Evolutionary conservation across 2,797 vertebrate species (phyloP).

Genomic region (Salmo trutta): DNA sequence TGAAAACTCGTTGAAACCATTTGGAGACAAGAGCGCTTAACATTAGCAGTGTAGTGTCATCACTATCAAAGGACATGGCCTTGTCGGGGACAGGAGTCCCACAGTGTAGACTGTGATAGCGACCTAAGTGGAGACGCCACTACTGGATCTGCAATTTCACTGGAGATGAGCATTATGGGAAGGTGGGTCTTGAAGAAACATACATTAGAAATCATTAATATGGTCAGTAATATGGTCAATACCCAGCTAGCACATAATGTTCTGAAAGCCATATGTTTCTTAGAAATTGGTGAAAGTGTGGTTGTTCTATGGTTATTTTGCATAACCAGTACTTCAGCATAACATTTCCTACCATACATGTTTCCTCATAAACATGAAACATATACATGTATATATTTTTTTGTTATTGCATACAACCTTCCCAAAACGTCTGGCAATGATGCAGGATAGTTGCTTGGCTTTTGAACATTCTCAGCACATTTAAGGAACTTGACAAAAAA

Average conservation of each 20-base stretch:
- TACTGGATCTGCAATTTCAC: slow-evolving; percentile 30
- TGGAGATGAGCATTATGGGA: slow-evolving; percentile 58
- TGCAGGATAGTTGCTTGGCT: too few species aligned
- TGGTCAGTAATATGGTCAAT: too few species aligned
- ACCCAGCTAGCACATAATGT: too few species aligned
- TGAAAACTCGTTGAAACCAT: background rate
- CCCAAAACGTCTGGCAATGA: too few species aligned
- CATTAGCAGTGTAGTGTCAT: slow-evolving; percentile 26
- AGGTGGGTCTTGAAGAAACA: slow-evolving; percentile 56
- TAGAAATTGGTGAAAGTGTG: background rate
- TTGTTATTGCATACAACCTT: too few species aligned
- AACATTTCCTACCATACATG: too few species aligned
- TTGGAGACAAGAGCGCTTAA: slow-evolving; percentile 38
- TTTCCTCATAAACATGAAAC: too few species aligned
- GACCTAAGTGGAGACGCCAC: slow-evolving; percentile 18
- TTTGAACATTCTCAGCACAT: too few species aligned
- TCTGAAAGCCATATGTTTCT: background rate
- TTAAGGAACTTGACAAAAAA: too few species aligned
- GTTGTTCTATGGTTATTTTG: too few species aligned
- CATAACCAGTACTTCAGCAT: too few species aligned
- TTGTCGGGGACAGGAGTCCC: slow-evolving; percentile 41
- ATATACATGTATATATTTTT: too few species aligned
- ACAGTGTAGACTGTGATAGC: background rate
- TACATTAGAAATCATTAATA: background rate
- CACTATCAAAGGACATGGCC: slow-evolving; percentile 48